Percentiles rank a stretch among this genome's conserved stretches.
Evolutionary conservation across 1,140 invertebrate species (phyloP).

Genomic region (Sogatella furcifera): DNA sequence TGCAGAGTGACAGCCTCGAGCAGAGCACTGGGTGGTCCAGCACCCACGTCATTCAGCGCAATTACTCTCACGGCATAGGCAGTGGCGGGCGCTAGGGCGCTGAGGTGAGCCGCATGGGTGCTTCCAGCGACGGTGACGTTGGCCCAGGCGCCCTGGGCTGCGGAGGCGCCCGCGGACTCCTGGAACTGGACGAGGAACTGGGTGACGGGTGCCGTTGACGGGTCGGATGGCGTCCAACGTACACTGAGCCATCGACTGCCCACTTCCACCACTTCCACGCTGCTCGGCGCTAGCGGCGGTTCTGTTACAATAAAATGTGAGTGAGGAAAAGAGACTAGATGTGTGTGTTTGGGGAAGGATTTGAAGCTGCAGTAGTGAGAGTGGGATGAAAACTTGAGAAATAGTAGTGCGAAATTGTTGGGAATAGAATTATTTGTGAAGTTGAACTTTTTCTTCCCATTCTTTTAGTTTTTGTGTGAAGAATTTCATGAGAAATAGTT

Average conservation of each 20-base stretch:
- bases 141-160: conserved; percentile 17
- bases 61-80: conserved; percentile 69
- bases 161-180: conserved; percentile 5
- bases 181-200: conserved; percentile 33
- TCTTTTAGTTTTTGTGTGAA: no score
- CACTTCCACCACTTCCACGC: conserved; percentile 31
- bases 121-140: conserved; percentile 27
- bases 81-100: conserved; percentile 57
- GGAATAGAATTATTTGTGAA: no score
- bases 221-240: conserved; percentile 45
- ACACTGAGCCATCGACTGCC: conserved; percentile 34
- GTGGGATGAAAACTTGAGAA: no score
- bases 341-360: no score
- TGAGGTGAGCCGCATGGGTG: conserved; percentile 35
- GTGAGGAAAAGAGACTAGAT: no score
- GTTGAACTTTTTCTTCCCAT: no score
- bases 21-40: conserved; percentile 63
- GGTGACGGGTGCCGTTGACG: conserved; percentile 31
- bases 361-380: no score
- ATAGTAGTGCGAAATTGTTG: no score
- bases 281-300: conserved; percentile 52
- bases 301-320: no score
- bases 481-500: no score
- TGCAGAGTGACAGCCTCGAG: conserved; percentile 72
- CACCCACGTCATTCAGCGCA: conserved; percentile 72